Evolutionary conservation across 2,888 invertebrate genomes (phyloP), one percentile per base, ranked within the genome.

Genomic region (Mystacides longicornis): DNA sequence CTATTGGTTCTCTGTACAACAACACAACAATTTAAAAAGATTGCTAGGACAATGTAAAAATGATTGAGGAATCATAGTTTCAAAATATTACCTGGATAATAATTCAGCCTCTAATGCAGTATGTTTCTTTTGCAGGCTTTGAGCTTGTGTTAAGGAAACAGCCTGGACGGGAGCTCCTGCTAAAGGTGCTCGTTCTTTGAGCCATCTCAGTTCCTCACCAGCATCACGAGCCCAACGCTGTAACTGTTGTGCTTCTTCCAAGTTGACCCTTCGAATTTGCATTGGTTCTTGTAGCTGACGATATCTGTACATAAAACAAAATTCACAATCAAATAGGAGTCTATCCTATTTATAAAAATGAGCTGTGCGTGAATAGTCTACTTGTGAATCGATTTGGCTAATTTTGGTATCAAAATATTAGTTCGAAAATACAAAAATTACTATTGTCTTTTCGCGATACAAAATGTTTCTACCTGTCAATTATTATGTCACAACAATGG

Each of bases 151-250:
- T 52, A 90, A 71, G 1, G 86, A 88, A 3, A 86, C 68, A 0
- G 82, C 80, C 65, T 86, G 84, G 63, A 52, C 55, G 18, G 61
- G 54, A 1, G 60, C 54, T 9, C 22, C 46, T 1, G 86, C 88
- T 4, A 86, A 68, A 0, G 82, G 80, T 65, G 86, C 85, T 63
- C 88, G 85, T 64, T 91, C 88, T 3, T 79, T 74, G n/a, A 97
- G 72, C 97, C 97, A 98, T 62, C 87, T 84, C 52, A 93, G 67
- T 70, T 97, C 96, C 67, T 97, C 96, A 58, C 94, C 92, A 0
- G 93, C 89, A 67, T 97, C 97, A 21, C 93, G 78, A 47, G 89
- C 80, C 77, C 95, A 95, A 66, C 94, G 89, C 67, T 95, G 93
- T 61, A 96, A 73, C 47, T 89, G 75, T 2, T 87, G 81, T 0